Conservation (phyloP, 2,888 invertebrate species). For the Theristus sp. region DNA sequence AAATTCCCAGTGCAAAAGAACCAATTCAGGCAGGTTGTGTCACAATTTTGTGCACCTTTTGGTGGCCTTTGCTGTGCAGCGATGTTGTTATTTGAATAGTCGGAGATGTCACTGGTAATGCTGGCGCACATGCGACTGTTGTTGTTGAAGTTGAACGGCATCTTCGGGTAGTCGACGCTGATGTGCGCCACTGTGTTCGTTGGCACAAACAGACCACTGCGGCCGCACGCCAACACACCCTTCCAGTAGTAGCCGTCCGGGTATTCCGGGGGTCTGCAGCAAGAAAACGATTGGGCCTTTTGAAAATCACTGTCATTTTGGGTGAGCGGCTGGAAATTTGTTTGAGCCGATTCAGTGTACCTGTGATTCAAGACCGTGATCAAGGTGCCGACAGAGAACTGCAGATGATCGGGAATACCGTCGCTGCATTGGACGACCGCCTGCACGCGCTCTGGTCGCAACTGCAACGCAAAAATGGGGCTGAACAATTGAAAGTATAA, state of each 20-base stretch:
- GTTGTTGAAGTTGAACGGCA: too few relatives aligned
- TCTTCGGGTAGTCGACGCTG: constrained; percentile 39
- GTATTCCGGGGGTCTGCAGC: constrained; percentile 16
- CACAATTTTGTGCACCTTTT: too few relatives aligned
- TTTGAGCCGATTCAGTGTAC: constrained; percentile 29
- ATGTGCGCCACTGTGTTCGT: constrained; percentile 67
- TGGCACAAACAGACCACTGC: constrained; percentile 81
- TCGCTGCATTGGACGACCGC: constrained; percentile 46
- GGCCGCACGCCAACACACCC: constrained; percentile 66
- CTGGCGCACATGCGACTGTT: too few relatives aligned
- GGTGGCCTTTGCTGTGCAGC: too few relatives aligned
- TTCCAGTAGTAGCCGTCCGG: constrained; percentile 50
- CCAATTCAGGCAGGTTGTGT: too few relatives aligned
- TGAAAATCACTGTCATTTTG: not conserved
- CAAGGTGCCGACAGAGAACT: constrained; percentile 67
- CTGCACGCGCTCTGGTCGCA: constrained; percentile 78
- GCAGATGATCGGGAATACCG: constrained; percentile 50
- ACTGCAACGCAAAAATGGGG: constrained; percentile 30
- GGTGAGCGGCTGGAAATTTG: not conserved
- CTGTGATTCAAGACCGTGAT: constrained; percentile 76
- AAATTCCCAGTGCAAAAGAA: too few relatives aligned
- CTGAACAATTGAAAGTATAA: not conserved
- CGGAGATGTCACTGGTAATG: too few relatives aligned
- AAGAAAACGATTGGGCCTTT: not conserved
- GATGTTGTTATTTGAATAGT: too few relatives aligned